Percentiles rank a stretch among this genome's conserved stretches.
These are phyloP conservation scores for Coelopa frigida DNA, from an alignment of 1,140 invertebrate species.

Conservation along the genomic window DNA sequence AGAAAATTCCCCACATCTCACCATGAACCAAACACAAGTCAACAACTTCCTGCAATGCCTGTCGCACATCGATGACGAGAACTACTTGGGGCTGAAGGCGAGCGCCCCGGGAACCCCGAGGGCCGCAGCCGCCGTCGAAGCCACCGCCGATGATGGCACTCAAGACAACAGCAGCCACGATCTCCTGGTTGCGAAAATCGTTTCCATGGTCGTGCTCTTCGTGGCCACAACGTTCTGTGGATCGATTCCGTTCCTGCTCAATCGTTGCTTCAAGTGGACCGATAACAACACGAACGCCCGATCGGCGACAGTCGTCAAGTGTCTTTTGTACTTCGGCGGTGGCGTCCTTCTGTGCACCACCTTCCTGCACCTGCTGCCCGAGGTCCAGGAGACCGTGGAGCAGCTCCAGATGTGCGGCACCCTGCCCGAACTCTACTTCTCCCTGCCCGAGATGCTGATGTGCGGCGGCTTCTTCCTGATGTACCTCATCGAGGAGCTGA, in stretches of 20 bases:
- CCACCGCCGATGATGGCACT: too few relatives aligned
- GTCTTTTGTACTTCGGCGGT: conserved; percentile 78
- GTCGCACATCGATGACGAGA: too few relatives aligned
- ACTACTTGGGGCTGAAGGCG: too few relatives aligned
- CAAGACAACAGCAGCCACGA: too few relatives aligned
- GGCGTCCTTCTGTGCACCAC: conserved; percentile 86
- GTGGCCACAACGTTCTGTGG: conserved; percentile 61
- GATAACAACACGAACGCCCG: conserved; percentile 46
- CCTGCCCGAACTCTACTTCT: conserved; percentile 52
- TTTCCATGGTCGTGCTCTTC: conserved; percentile 65
- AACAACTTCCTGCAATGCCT: too few relatives aligned
- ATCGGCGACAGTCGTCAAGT: conserved; percentile 47
- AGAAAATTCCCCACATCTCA: too few relatives aligned
- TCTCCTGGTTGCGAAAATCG: conserved; percentile 57
- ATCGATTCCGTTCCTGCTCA: conserved; percentile 58
- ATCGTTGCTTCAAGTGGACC: conserved; percentile 55
- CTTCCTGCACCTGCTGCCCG: conserved; percentile 83
- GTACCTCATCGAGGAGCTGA: conserved; percentile 75
- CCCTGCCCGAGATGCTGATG: conserved; percentile 63
- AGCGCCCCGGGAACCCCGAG: too few relatives aligned
- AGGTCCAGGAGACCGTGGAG: conserved; percentile 66
- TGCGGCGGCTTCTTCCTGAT: conserved; percentile 76
- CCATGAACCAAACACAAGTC: too few relatives aligned
- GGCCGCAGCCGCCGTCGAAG: too few relatives aligned
- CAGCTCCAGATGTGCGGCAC: conserved; percentile 48